Base-by-base conservation (phyloP, 2,113 vertebrate genomes). In the Ploceus nigricollis region DNA sequence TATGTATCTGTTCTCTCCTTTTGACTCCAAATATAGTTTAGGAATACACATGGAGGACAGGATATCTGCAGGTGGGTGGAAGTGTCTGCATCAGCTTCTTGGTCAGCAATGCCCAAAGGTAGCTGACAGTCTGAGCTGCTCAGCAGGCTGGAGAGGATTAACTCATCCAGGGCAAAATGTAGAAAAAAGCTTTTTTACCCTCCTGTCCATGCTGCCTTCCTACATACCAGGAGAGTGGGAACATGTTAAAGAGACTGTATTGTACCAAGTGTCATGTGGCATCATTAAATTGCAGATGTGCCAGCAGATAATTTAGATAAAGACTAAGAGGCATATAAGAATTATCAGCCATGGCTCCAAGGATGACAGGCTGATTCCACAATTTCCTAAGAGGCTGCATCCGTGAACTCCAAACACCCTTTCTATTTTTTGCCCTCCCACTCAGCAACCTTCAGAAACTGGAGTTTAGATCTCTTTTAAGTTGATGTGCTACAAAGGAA, bases 401-500 rank as follows among this genome's bases (percentile, higher is more conserved):
- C 76, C 14, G 15, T 75, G 89, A 96, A 63, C 79, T 83, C 79
- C 56, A 63, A 85, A 80, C 54, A 86, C 20, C 20, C 15, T 60
- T 87, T 87, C 82, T 51, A 27, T 42, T 87, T 87, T 77, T 89
- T 10, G 1, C 76, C 47, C 44, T 91, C 68, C 60, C 65, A 30
- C 30, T 56, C 23, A 4, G 50, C 54, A 90, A 86, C 58, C 65
- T 93, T 93, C 89, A 82, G 73, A 73, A 89, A 89, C 8, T 16
- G 50, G 76, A 91, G 61, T 70, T 93, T 81, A 89, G 53, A 64
- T 65, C 37, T 84, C 83, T 93, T 91, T 84, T 93, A 93, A 90
- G 50, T 89, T 90, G 90, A 79, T 81, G 85, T 47, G 90, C 75
- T 94, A 88, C 79, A 89, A 64, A 97, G 87, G 76, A 92, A 87